Evolutionary conservation across 2,797 vertebrate genomes (phyloP).

Genomic region (Halcyon badia): DNA sequence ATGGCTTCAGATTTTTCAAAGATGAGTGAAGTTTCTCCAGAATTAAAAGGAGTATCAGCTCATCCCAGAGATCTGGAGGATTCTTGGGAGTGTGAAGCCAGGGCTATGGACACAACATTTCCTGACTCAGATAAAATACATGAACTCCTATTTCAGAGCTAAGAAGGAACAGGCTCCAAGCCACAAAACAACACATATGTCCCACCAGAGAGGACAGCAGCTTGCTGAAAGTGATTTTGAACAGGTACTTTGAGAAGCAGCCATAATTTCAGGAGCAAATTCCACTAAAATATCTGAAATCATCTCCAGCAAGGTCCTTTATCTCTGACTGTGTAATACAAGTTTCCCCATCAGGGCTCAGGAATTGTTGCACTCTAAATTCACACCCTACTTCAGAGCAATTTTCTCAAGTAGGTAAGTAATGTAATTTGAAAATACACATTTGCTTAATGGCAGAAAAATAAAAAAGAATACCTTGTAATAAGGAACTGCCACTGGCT

Average conservation of each 20-base stretch:
- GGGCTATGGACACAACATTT: not conserved
- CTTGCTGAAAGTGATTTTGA: not conserved
- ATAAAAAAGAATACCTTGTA: not conserved
- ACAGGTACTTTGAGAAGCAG: not conserved
- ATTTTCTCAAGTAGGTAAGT: not conserved
- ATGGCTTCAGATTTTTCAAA: not conserved
- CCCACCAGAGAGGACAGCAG: not conserved
- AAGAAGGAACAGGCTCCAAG: not conserved
- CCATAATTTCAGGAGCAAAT: not conserved
- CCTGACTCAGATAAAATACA: not conserved
- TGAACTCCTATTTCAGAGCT: not conserved
- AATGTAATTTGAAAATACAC: not conserved
- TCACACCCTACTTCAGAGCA: not conserved
- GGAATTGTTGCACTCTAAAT: not conserved
- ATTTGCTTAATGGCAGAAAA: slow-evolving; percentile 21
- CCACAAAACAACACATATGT: not conserved
- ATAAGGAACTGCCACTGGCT: not conserved
- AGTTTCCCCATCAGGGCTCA: not conserved
- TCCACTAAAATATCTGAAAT: not conserved
- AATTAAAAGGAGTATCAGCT: not conserved
- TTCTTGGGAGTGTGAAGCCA: not conserved
- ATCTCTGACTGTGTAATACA: not conserved
- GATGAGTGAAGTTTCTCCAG: not conserved
- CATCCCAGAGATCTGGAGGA: not conserved
- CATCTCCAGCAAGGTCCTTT: slow-evolving; percentile 18